Evolutionary conservation across 2,797 vertebrate species (phyloP), one percentile per base, ranked within the genome.

Genomic region (Trachurus trachurus): DNA sequence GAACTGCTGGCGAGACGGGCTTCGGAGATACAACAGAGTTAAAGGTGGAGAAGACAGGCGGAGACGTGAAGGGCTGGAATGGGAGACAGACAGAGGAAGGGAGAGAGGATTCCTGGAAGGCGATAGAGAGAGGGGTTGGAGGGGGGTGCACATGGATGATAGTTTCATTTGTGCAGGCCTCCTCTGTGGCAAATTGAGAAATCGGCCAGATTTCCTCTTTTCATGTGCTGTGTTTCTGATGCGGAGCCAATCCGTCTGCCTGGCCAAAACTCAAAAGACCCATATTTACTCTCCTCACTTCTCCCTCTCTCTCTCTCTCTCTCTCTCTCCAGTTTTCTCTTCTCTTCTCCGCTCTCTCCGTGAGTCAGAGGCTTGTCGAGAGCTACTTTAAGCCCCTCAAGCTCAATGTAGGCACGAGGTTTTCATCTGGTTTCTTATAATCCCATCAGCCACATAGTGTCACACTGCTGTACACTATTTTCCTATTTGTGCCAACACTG

Each of bases 241-340:
- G 86, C 60, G 11, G 66, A 87, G 90, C 89, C 90, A 94, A 89
- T 87, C 78, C 50, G 74, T 90, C 90, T 90, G 79, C 80, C 73
- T 91, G 89, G 83, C 87, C 73, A 50, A 64, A 78, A 88, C 77
- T 88, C 90, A 87, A 90, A 92, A 90, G 88, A 80, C 82, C 82
- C 74, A 76, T 80, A 89, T 93, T 88, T 88, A 85, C 78, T 81
- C 78, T 34, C 61, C 61, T 71, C 72, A 58, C 74, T 72, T 70
- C 54, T 71, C 64, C 61, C 66, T 74, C 47, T 70, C 53, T 37
- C 34, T 37, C 7, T 37, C 50, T 37, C 34, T 37, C 34, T 37
- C 34, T 37, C 64, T 64, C 68, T 74, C 47, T 67, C 49, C 50
- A 47, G 47, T 66, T 72, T 71, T 77, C 45, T 73, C 45, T 68